These are phyloP conservation scores for Corythucha ciliata DNA, from an alignment of 2,888 invertebrate species.

Conservation along the genomic window DNA sequence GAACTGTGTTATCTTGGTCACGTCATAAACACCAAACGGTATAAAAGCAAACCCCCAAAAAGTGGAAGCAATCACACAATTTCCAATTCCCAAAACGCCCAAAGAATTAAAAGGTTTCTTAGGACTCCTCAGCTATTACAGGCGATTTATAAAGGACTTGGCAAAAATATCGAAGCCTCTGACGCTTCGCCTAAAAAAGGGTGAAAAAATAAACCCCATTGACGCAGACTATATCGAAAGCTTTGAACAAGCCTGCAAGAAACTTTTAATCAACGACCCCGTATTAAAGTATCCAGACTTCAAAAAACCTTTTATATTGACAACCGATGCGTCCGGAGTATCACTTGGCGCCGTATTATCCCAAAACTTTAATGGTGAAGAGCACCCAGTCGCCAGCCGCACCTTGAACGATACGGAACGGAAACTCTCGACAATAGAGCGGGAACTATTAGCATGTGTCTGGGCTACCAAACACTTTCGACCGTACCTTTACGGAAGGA, in stretches of 20 bases:
- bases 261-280: conserved; percentile 18
- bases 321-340: conserved; percentile 38
- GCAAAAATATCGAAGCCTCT: conserved; percentile 34
- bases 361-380: conserved; percentile 35
- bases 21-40: conserved; percentile 14
- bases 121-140: conserved; percentile 6
- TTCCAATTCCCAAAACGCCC: neutral
- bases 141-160: conserved; percentile 27
- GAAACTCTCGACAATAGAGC: neutral
- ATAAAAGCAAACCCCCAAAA: neutral
- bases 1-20: conserved; percentile 22
- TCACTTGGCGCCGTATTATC: neutral
- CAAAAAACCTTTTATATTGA: conserved; percentile 35
- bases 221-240: conserved; percentile 9
- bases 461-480: conserved; percentile 8
- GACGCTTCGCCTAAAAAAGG: conserved; percentile 33
- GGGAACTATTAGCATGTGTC: conserved; percentile 7
- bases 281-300: conserved; percentile 37
- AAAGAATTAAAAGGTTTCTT: conserved; percentile 1
- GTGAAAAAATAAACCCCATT: conserved; percentile 19
- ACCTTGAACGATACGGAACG: conserved; percentile 34
- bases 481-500: neutral
- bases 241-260: conserved; percentile 19
- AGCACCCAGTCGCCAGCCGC: conserved; percentile 38
- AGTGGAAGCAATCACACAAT: neutral